phyloP scores from a whole-genome alignment of 2,888 invertebrate species.

The Acrobasis suavella region DNA sequence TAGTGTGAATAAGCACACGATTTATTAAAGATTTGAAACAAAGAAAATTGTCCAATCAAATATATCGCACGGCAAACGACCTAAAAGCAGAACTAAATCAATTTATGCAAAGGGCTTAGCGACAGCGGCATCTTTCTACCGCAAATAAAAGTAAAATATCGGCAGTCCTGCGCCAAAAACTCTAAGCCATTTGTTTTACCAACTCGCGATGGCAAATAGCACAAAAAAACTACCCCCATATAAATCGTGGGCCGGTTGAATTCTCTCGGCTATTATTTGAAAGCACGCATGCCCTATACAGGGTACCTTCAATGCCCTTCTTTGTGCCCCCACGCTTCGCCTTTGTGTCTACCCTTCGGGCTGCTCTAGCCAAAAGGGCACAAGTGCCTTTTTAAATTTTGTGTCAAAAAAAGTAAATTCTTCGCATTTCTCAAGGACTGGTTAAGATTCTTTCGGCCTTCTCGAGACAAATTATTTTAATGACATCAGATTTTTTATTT shows the following conservation, averaged over 20 bases:
- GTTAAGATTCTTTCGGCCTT: slow-evolving; percentile 12
- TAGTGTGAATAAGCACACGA: slow-evolving; percentile 3
- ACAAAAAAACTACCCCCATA: slow-evolving; percentile 50
- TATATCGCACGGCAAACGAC: not conserved
- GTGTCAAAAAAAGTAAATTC: slow-evolving; percentile 19
- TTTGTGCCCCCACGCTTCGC: slow-evolving; percentile 54
- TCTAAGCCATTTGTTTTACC: slow-evolving; percentile 48
- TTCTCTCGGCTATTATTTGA: slow-evolving; percentile 60
- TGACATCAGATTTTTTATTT: slow-evolving; percentile 9
- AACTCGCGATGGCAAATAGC: slow-evolving; percentile 45
- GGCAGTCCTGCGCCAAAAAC: slow-evolving; percentile 27
- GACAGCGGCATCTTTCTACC: slow-evolving; percentile 5
- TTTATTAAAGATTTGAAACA: not conserved
- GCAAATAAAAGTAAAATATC: not conserved
- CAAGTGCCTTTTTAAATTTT: slow-evolving; percentile 21
- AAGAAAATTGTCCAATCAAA: not conserved
- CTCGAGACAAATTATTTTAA: not conserved
- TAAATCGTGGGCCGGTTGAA: slow-evolving; percentile 55
- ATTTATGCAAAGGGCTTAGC: not conserved
- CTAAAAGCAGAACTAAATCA: not conserved
- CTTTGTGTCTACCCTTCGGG: slow-evolving; percentile 51
- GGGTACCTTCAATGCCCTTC: slow-evolving; percentile 56
- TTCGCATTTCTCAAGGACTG: slow-evolving; percentile 10
- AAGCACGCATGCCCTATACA: slow-evolving; percentile 61
- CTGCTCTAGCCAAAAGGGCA: slow-evolving; percentile 14